Conservation (phyloP, 2,888 invertebrate genomes). For the Netelia virgata region DNA sequence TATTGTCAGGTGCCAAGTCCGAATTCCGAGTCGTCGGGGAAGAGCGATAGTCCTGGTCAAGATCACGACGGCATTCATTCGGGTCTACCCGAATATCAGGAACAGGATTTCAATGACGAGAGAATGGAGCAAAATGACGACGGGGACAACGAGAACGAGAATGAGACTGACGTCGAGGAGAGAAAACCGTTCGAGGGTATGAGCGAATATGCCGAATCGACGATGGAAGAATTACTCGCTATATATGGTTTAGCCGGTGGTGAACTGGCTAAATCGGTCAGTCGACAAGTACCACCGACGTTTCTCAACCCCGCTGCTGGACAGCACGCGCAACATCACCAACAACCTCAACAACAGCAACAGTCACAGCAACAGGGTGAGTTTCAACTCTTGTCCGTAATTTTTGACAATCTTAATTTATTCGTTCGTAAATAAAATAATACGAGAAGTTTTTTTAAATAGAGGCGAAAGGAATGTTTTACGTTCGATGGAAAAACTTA, state of each 20-base stretch:
- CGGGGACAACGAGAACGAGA: constrained; percentile 74
- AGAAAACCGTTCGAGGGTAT: constrained; percentile 83
- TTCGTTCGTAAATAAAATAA: not conserved
- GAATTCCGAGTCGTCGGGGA: constrained; percentile 83
- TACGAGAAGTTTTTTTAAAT: too few relatives aligned
- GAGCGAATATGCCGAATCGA: constrained; percentile 86
- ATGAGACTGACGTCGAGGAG: constrained; percentile 76
- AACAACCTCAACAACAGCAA: constrained; percentile 64
- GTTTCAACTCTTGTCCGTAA: constrained; percentile 2
- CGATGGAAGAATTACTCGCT: constrained; percentile 86
- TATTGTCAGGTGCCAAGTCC: constrained; percentile 80
- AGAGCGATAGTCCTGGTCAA: constrained; percentile 78
- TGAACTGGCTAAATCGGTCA: constrained; percentile 84
- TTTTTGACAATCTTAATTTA: not conserved
- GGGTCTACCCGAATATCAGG: constrained; percentile 78
- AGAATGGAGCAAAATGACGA: constrained; percentile 73
- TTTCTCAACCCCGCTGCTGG: constrained; percentile 81
- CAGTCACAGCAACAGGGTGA: constrained; percentile 65
- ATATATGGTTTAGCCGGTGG: constrained; percentile 85
- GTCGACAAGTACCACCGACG: constrained; percentile 84
- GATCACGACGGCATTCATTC: constrained; percentile 71
- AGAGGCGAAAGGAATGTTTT: too few relatives aligned
- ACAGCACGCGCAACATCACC: constrained; percentile 74
- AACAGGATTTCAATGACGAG: constrained; percentile 69
- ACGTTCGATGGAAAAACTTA: not conserved